Percentiles rank a stretch among this genome's conserved stretches.
Conservation (phyloP, 1,140 invertebrate species). For the Druon quercuslanigerum region DNA sequence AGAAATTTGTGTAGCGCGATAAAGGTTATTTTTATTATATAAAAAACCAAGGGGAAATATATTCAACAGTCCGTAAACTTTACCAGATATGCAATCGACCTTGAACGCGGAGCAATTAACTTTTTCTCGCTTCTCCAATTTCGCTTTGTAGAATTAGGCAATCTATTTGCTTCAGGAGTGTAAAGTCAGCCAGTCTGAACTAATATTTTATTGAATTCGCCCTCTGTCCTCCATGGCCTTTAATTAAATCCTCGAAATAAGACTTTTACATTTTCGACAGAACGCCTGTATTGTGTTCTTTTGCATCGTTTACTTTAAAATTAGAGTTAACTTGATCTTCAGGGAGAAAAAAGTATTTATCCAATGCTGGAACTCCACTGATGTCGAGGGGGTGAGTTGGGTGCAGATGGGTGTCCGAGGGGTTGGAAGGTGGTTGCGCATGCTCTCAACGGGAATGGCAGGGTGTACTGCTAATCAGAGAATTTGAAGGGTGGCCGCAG, state of each 20-base stretch:
- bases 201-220: no score
- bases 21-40: no score
- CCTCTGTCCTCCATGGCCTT: background rate
- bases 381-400: background rate
- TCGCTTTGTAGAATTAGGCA: no score
- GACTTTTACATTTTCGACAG: background rate
- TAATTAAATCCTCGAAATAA: background rate
- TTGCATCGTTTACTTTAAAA: background rate
- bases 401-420: background rate
- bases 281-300: background rate
- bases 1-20: no score
- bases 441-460: constrained; percentile 14
- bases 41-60: no score
- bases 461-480: background rate
- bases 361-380: background rate
- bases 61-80: no score
- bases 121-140: no score
- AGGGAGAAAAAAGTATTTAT: background rate
- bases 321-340: constrained; percentile 2
- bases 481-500: constrained; percentile 17
- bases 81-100: no score
- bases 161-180: no score
- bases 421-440: constrained; percentile 10
- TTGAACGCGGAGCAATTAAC: no score
- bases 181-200: no score